Conservation (phyloP, 2,797 vertebrate genomes). For the Oreortyx pictus region DNA sequence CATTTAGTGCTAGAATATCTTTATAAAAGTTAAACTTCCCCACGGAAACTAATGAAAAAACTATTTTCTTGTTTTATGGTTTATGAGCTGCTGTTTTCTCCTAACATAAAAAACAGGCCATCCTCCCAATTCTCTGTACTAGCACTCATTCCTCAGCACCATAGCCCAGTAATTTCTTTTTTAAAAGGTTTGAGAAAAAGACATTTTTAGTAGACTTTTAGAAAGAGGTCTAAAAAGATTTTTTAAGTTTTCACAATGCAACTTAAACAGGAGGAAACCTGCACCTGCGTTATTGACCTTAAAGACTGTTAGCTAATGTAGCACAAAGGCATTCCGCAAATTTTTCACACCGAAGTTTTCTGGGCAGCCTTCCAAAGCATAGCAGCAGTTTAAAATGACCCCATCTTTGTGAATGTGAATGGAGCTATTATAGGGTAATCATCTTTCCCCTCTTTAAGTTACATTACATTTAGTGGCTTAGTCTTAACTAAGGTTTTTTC, state of each 20-base stretch:
- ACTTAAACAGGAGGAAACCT: background rate
- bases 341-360: constrained; percentile 64
- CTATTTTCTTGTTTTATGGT: background rate
- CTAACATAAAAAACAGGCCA: background rate
- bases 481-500: background rate
- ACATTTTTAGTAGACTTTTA: background rate
- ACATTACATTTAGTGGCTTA: background rate
- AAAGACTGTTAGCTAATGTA: constrained; percentile 55
- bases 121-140: background rate
- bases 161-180: background rate
- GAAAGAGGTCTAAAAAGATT: background rate
- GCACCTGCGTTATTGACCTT: constrained; percentile 41
- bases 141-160: background rate
- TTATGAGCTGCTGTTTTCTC: background rate
- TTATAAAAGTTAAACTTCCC: background rate
- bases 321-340: constrained; percentile 27
- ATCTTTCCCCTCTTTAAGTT: constrained; percentile 49
- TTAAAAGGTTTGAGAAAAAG: background rate
- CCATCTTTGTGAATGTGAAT: constrained; percentile 45
- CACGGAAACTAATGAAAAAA: background rate
- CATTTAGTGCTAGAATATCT: background rate
- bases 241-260: background rate
- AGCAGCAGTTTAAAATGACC: constrained; percentile 50
- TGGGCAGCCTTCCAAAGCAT: constrained; percentile 61
- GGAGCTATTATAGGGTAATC: constrained; percentile 46